phyloP scores from a whole-genome alignment of 2,113 vertebrate genomes.

The Paradoxurus hermaphroditus region DNA sequence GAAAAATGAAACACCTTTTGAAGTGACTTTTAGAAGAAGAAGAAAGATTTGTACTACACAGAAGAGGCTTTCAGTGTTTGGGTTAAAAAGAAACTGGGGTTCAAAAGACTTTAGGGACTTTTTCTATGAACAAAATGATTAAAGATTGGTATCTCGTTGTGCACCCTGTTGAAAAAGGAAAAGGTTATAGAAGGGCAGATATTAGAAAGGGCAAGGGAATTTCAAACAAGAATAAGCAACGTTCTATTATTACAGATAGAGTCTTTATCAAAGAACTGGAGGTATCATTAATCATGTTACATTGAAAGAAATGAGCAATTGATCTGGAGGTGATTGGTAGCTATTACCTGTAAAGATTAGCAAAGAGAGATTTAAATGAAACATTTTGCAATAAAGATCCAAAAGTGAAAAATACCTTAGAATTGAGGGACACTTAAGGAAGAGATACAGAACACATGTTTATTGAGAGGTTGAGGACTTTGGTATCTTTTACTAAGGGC shows the following conservation, averaged over 20 bases:
- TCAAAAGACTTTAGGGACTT: conserved; percentile 23
- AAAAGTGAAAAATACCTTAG: conserved; percentile 13
- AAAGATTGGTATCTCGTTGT: conserved; percentile 25
- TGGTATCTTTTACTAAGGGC: not conserved
- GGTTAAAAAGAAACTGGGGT: conserved; percentile 2
- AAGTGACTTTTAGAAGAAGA: conserved; percentile 54
- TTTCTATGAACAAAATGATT: conserved; percentile 42
- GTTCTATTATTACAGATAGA: not conserved
- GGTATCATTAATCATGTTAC: not conserved
- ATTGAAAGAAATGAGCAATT: conserved; percentile 2
- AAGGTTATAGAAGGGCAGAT: not conserved
- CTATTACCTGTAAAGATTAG: not conserved
- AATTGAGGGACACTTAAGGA: not conserved
- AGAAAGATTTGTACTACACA: conserved; percentile 23
- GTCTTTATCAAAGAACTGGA: not conserved
- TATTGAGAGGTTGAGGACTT: not conserved
- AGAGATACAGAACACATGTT: not conserved
- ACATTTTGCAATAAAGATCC: not conserved
- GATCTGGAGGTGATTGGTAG: not conserved
- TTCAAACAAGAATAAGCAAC: not conserved
- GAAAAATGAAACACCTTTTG: conserved; percentile 49
- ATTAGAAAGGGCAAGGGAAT: not conserved
- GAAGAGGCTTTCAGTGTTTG: not conserved
- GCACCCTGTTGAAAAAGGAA: not conserved
- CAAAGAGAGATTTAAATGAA: conserved; percentile 26